phyloP scores from a whole-genome alignment of 2,888 invertebrate species.

The Congeria kusceri region DNA sequence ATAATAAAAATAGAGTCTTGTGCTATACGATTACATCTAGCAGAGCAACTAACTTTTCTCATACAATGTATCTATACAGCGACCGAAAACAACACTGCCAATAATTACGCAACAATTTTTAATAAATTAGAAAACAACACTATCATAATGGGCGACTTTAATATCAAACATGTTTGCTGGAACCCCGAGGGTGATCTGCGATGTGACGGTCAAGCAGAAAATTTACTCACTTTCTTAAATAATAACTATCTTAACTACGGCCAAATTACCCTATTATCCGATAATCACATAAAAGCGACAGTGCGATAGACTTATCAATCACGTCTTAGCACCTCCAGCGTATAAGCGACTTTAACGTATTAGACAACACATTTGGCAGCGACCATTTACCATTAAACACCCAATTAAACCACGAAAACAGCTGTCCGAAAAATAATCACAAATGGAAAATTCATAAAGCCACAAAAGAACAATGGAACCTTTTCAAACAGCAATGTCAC shows the following conservation, averaged over 20 bases:
- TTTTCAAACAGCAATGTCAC: too few relatives aligned
- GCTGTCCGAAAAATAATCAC: neutral
- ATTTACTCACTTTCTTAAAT: neutral
- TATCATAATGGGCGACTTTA: neutral
- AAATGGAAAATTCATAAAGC: conserved; percentile 1
- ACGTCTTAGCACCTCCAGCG: neutral
- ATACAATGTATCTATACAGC: too few relatives aligned
- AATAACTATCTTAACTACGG: neutral
- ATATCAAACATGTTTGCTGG: too few relatives aligned
- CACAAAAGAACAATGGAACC: neutral
- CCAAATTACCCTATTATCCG: neutral
- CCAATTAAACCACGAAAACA: neutral
- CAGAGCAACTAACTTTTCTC: too few relatives aligned
- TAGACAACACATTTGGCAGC: neutral
- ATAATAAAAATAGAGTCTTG: too few relatives aligned
- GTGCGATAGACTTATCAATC: neutral
- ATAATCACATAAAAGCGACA: neutral
- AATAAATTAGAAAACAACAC: neutral
- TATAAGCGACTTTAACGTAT: neutral
- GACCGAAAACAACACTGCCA: too few relatives aligned
- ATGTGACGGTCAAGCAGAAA: neutral
- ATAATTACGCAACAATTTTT: too few relatives aligned
- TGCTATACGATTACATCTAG: too few relatives aligned
- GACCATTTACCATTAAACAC: neutral
- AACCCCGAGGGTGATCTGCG: too few relatives aligned